phyloP scores from a whole-genome alignment of 1,140 invertebrate genomes.

The Scaptomyza pallida region DNA sequence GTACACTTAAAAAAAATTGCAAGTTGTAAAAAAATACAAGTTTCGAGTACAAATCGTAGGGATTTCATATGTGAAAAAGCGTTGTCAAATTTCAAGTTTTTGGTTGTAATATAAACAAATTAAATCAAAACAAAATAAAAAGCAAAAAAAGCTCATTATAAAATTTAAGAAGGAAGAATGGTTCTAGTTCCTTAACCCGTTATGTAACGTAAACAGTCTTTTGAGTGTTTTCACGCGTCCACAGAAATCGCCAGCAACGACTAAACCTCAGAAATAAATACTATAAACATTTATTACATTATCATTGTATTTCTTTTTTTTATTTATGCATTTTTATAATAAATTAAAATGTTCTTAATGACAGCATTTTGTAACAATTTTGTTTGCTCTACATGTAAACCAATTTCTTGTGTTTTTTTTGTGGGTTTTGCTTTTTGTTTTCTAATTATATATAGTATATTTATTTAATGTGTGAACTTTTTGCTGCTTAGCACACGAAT shows the following conservation, averaged over 20 bases:
- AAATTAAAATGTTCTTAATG: constrained; percentile 72
- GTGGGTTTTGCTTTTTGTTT: not conserved
- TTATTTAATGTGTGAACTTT: constrained; percentile 31
- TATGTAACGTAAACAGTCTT: too few relatives aligned
- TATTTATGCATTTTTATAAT: constrained; percentile 62
- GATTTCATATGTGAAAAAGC: not conserved
- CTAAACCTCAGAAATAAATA: too few relatives aligned
- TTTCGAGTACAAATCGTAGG: too few relatives aligned
- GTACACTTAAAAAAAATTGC: constrained; percentile 10
- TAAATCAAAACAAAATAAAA: not conserved
- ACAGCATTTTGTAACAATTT: constrained; percentile 62
- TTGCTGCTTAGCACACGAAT: constrained; percentile 31
- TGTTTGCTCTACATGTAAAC: constrained; percentile 3
- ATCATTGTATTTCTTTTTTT: constrained; percentile 25
- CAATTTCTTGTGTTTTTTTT: too few relatives aligned
- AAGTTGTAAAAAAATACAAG: not conserved
- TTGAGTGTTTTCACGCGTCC: too few relatives aligned
- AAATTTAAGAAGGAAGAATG: not conserved
- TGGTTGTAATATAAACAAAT: not conserved
- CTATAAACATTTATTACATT: not conserved
- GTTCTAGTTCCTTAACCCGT: too few relatives aligned
- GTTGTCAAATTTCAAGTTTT: constrained; percentile 8
- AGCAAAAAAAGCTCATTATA: not conserved
- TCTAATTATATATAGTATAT: constrained; percentile 2
- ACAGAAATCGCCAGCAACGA: too few relatives aligned